Evolutionary conservation across 2,888 invertebrate species (phyloP), one percentile per base, ranked within the genome.

Genomic region (Protodeltote pygarga): DNA sequence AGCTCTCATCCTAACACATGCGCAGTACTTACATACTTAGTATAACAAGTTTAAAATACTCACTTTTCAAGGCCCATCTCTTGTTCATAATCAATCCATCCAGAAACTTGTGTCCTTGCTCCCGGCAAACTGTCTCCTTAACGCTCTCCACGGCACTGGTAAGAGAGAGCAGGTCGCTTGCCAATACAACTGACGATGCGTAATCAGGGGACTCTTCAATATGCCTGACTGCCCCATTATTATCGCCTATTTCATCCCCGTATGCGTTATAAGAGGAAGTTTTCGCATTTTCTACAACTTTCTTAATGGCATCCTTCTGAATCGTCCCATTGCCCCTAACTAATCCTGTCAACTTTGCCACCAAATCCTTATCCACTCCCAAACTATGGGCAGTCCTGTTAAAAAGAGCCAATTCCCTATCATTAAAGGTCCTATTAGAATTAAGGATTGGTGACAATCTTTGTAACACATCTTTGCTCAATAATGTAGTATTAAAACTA

Each of bases 51-150:
- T 16, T n/a, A 13, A 42, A 13, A 2, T 62, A 93, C 93, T 93
- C 68, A 93, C 93, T 93, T 75, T 93, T 89, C 60, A 93, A 75
- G n/a, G 93, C 93, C 93, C 93, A 93, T 79, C 89, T 81, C 65
- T 92, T 92, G 62, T 92, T 92, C 71, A 79, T 73, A 6, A 90
- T 79, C 45, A 93, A 74, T 42, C 92, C 92, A 65, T 92, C 85
- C 52, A 93, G 67, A 25, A 93, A 89, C 40, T 81, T 78, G 51
- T 86, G 85, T 0, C 91, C 93, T 42, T 93, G 93, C 25, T 90
- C 87, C 44, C 91, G 83, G 73, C 93, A 94, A 1, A 77, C 65
- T 19, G 79, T 77, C 40, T 92, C 90, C 52, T 89, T 77, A 21
- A 93, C 85, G 48, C 85, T 87, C 5, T 88, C 84, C 23, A 93